Conservation (phyloP, 2,888 invertebrate species). For the Amphipyra berbera region DNA sequence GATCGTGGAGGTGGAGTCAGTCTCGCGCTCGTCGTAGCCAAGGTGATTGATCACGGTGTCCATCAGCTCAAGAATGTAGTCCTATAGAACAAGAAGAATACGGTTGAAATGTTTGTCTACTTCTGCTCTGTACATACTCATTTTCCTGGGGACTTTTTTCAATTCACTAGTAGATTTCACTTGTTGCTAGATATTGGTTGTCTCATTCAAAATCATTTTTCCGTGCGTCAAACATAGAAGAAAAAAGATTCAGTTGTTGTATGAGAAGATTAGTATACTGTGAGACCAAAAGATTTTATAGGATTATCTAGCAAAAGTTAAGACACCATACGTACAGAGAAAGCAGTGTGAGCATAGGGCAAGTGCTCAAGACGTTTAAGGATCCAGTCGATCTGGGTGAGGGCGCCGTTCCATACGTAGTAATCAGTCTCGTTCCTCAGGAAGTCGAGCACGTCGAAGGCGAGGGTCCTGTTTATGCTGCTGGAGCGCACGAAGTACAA, state of each 20-base stretch:
- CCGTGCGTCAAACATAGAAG: too few species aligned
- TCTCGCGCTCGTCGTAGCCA: constrained; percentile 82
- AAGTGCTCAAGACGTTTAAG: constrained; percentile 77
- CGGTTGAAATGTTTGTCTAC: background rate
- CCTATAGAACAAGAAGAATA: constrained; percentile 63
- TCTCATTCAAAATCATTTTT: too few species aligned
- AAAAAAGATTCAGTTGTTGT: too few species aligned
- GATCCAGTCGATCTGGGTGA: constrained; percentile 88
- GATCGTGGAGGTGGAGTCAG: constrained; percentile 88
- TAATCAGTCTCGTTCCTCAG: constrained; percentile 92
- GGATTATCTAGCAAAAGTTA: too few species aligned
- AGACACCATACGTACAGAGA: constrained; percentile 69
- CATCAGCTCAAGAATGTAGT: constrained; percentile 84
- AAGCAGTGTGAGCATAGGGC: constrained; percentile 70
- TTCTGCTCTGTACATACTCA: too few species aligned
- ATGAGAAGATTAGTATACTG: too few species aligned
- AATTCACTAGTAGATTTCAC: too few species aligned
- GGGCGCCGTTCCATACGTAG: constrained; percentile 93
- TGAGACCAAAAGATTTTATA: too few species aligned
- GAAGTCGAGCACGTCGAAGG: constrained; percentile 92
- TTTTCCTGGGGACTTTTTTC: too few species aligned
- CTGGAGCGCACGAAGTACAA: constrained; percentile 92
- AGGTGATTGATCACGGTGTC: constrained; percentile 82
- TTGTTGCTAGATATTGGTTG: too few species aligned
- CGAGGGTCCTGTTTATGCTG: constrained; percentile 85